These are phyloP conservation scores for Drosophila paranaensis DNA, from an alignment of 2,888 invertebrate species.

Conservation along the genomic window DNA sequence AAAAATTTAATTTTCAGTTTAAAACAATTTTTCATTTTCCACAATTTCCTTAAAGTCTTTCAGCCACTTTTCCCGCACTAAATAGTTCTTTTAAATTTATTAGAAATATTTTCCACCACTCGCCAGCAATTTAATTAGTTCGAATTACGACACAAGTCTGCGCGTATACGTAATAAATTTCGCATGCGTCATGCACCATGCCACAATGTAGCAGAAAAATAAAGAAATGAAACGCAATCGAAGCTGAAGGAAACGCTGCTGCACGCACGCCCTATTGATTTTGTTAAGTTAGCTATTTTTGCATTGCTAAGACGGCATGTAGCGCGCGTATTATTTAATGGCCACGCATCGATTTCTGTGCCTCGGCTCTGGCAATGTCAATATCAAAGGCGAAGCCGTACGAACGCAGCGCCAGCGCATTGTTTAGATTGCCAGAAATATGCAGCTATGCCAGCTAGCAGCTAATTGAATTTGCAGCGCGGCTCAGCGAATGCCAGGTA, in stretches of 20 bases:
- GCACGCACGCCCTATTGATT: constrained; percentile 64
- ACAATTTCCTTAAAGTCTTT: background rate
- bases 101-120: constrained; percentile 3
- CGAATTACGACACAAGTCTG: constrained; percentile 43
- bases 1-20: no score
- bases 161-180: constrained; percentile 40
- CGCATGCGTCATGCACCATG: constrained; percentile 55
- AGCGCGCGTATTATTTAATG: constrained; percentile 48
- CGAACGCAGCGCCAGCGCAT: constrained; percentile 30
- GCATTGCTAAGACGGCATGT: constrained; percentile 66
- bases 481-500: constrained; percentile 62
- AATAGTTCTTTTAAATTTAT: background rate
- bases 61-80: background rate
- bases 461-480: constrained; percentile 72
- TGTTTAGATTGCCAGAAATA: constrained; percentile 35
- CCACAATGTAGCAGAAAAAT: background rate
- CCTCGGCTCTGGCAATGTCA: constrained; percentile 62
- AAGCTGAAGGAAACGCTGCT: constrained; percentile 23
- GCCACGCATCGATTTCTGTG: constrained; percentile 54
- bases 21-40: no score
- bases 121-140: constrained; percentile 62
- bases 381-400: constrained; percentile 77
- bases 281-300: constrained; percentile 40
- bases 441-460: constrained; percentile 48
- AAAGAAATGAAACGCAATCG: constrained; percentile 12